A percentile compares a stretch with the other conserved stretches of the same genome.
These are phyloP conservation scores for Xiphias gladius DNA, from an alignment of 2,113 vertebrate species.

Conservation along the genomic window DNA sequence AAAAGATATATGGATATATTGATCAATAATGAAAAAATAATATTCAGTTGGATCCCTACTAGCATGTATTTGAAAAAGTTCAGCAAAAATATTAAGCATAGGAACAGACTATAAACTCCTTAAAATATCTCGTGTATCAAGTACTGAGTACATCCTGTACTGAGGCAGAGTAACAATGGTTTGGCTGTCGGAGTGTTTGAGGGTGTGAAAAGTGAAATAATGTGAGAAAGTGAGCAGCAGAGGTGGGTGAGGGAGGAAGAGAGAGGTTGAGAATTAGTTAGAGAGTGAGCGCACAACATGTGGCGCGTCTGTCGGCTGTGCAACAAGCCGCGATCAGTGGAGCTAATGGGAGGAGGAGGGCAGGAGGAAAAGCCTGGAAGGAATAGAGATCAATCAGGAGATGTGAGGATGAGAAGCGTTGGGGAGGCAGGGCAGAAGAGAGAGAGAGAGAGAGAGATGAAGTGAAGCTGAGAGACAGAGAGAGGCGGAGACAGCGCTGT, in stretches of 20 bases:
- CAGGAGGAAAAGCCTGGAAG: constrained; percentile 41
- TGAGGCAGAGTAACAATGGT: constrained; percentile 42
- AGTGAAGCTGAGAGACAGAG: constrained; percentile 22
- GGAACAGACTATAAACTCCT: background rate
- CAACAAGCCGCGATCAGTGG: constrained; percentile 65
- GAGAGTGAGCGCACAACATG: constrained; percentile 29
- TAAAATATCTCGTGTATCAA: background rate
- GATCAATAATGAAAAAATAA: background rate
- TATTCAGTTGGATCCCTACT: background rate
- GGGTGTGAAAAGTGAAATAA: constrained; percentile 51
- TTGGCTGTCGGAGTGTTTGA: background rate
- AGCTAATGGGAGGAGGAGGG: constrained; percentile 40
- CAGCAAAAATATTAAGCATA: too few species aligned
- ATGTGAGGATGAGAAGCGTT: constrained; percentile 44
- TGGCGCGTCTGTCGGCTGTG: constrained; percentile 28
- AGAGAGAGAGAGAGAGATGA: constrained; percentile 36
- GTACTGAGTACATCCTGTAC: background rate
- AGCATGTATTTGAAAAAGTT: too few species aligned
- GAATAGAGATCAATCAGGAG: constrained; percentile 51
- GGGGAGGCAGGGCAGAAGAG: constrained; percentile 28
- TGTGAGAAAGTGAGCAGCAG: constrained; percentile 29
- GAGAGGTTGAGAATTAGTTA: background rate
- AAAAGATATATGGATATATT: too few species aligned
- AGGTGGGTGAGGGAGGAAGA: constrained; percentile 11
- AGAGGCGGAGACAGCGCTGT: constrained; percentile 57